Evolutionary conservation across 2,888 invertebrate genomes (phyloP), one percentile per base, ranked within the genome.

Genomic region (Gortyna flavago): DNA sequence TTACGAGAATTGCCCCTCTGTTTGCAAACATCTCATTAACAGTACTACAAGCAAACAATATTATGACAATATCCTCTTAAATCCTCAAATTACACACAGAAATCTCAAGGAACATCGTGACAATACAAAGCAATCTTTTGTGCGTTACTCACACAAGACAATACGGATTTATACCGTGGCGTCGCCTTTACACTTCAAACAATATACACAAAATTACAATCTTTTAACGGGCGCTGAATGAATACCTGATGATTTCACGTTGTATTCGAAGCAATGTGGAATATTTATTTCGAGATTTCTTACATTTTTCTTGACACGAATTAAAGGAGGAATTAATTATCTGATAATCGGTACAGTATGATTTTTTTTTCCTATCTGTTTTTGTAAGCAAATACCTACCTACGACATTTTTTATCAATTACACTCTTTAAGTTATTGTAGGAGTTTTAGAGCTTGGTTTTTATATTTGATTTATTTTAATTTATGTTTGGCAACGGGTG

Each of bases 191-290:
- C 62, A 71, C 65, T 71, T 71, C 81, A 85, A 83, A 83, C 85
- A 81, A 85, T 85, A 67, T 48, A 71, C 54, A 18, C 64, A 71
- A 81, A 81, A 80, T 83, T 73, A 81, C 73, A 85, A 64, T 83
- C n/a, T 83, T 81, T 76, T 73, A 72, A 41, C 64, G 41, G 11
- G 29, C 61, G 41, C 59, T 25, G 67, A 71, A 67, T 80, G 67
- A 83, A 85, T 76, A 76, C 57, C 72, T 67, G 70, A 73, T 67
- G 81, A 85, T 51, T 71, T 54, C 44, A 64, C 61, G 72, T 84
- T 72, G 72, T 84, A 16, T 62, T 72, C 51, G 16, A 59, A 32
- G 18, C 73, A 61, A 68, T 44, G 32, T 62, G 35, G 32, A 68
- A 72, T 77, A 67, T 71, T 83, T 72, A 21, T 68, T 70, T 29